phyloP scores from a whole-genome alignment of 2,797 vertebrate species.

The Manis crassicaudata region DNA sequence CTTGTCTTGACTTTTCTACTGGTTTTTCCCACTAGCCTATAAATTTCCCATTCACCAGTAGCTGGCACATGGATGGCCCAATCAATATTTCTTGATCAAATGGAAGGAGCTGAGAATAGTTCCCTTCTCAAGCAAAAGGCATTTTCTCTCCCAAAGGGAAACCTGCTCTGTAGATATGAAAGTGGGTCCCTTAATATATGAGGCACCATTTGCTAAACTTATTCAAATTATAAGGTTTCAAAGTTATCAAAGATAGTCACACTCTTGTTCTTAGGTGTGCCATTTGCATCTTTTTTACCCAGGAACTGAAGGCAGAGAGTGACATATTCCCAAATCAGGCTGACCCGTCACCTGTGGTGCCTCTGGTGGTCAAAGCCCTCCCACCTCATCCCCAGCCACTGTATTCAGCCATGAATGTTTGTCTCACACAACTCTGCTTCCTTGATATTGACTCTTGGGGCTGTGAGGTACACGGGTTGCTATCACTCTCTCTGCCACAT shows the following conservation, averaged over 20 bases:
- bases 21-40: background rate
- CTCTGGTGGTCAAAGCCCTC: too few species aligned
- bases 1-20: background rate
- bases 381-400: background rate
- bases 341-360: background rate
- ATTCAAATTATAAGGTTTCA: background rate
- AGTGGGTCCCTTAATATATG: background rate
- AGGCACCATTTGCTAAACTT: background rate
- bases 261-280: background rate
- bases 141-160: background rate
- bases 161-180: background rate
- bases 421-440: background rate
- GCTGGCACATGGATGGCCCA: background rate
- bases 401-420: background rate
- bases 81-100: background rate
- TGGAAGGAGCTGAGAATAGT: background rate
- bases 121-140: background rate
- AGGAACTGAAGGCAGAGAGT: background rate
- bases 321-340: background rate
- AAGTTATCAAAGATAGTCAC: background rate
- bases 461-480: accelerated
- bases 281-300: background rate
- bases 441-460: background rate
- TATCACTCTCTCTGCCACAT: background rate
- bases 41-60: background rate